Conservation (phyloP, 2,888 invertebrate genomes). For the Nephrotoma flavescens region DNA sequence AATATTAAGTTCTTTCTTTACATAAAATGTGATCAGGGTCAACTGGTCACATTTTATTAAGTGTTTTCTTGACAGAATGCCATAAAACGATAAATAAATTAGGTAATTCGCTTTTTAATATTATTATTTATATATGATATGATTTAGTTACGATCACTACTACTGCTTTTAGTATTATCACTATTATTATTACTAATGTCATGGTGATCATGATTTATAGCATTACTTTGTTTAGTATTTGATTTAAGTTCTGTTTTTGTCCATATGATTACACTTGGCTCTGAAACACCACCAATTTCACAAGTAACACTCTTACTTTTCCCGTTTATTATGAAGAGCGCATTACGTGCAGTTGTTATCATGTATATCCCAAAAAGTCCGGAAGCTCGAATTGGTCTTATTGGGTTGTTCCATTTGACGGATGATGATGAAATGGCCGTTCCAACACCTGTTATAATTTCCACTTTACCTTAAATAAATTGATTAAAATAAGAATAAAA, state of each 20-base stretch:
- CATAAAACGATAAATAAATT: not conserved
- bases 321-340: slow-evolving; percentile 55
- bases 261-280: slow-evolving; percentile 51
- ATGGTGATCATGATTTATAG: not conserved
- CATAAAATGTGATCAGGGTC: not conserved
- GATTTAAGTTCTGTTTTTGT: not conserved
- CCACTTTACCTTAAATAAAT: slow-evolving; percentile 44
- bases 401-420: slow-evolving; percentile 48
- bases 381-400: slow-evolving; percentile 49
- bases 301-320: slow-evolving; percentile 57
- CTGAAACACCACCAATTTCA: slow-evolving; percentile 52
- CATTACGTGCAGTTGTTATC: slow-evolving; percentile 54
- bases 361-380: slow-evolving; percentile 58
- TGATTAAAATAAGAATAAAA: no score
- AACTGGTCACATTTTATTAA: not conserved
- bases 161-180: not conserved
- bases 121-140: not conserved
- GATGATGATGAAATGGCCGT: slow-evolving; percentile 39
- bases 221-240: not conserved
- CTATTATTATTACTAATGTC: not conserved
- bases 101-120: not conserved
- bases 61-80: not conserved
- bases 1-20: not conserved
- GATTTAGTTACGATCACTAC: not conserved
- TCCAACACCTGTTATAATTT: slow-evolving; percentile 59